Conservation (phyloP, 92 coral and sea anemone genomes). For the Siderastrea siderea region DNA sequence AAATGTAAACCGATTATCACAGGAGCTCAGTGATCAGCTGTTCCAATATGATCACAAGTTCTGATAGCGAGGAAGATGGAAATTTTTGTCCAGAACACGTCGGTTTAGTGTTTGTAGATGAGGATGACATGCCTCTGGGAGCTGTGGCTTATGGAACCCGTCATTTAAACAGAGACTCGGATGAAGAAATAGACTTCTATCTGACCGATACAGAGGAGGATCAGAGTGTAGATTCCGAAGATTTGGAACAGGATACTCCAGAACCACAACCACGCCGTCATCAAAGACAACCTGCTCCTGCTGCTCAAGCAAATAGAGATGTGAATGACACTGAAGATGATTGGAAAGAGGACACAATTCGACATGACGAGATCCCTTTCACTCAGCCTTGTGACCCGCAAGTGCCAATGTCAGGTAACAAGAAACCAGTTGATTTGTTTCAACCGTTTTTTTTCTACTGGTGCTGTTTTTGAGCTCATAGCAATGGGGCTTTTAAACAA, state of each 20-base stretch:
- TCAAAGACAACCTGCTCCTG: slow-evolving; percentile 9
- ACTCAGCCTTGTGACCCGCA: slow-evolving; percentile 1
- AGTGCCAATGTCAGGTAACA: neutral
- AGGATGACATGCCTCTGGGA: slow-evolving; percentile 15
- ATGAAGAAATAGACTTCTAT: slow-evolving; percentile 4
- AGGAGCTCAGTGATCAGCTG: slow-evolving; percentile 4
- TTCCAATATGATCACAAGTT: slow-evolving; percentile 3
- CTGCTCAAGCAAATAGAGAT: neutral
- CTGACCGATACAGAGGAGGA: slow-evolving; percentile 5
- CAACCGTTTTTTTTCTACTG: neutral
- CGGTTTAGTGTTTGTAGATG: slow-evolving; percentile 13
- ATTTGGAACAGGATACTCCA: slow-evolving; percentile 6
- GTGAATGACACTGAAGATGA: neutral
- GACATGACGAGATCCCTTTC: slow-evolving; percentile 16
- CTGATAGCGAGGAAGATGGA: slow-evolving; percentile 3
- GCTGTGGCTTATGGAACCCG: neutral
- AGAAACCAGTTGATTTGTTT: slow-evolving; percentile 20
- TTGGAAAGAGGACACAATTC: slow-evolving; percentile 16
- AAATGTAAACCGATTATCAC: neutral
- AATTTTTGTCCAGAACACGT: neutral
- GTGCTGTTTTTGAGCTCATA: slow-evolving; percentile 10
- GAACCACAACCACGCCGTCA: slow-evolving; percentile 5
- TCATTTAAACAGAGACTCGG: slow-evolving; percentile 3
- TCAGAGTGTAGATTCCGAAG: neutral
- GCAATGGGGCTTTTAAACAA: too few relatives aligned